Evolutionary conservation across 2,797 vertebrate genomes (phyloP), one percentile per base, ranked within the genome.

Genomic region (Sebastes trivittatus): DNA sequence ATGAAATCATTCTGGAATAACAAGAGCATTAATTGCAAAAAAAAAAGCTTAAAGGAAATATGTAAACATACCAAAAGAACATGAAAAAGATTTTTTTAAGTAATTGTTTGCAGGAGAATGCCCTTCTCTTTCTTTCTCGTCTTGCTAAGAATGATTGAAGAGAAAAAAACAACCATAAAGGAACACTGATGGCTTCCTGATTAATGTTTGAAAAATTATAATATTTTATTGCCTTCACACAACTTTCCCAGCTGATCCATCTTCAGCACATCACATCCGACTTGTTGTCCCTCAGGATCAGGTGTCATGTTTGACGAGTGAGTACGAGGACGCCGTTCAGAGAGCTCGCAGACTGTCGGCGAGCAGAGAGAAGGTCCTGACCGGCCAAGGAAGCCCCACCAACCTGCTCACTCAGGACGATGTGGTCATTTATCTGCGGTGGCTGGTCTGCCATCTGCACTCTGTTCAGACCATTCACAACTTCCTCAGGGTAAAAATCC

Each of bases 401-500:
- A 81, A 73, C 69, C 74, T 89, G 70, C 89, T 96, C 76, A 95
- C 88, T 2, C 85, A 74, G 81, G 96, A 96, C 52, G 96, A 97
- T 30, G 82, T 95, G 79, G 46, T 90, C 52, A 94, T 97, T 83
- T 96, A 96, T 58, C 93, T 92, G 7, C 89, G 77, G 52, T 95
- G 95, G 94, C 83, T 97, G 62, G 71, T 96, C 81, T 96, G 95
- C 74, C 95, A 96, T 36, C 79, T 97, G 22, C 92, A 94, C 60
- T 95, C 94, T 25, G 82, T 95, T 32, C 92, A 92, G 61, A 88
- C 81, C 11, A 70, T 97, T 79, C 93, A 95, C 75, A 81, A 0
- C 85, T 96, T 96, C 83, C 84, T 96, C 59, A 87, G 84, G 90
- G 95, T 97, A 87, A 61, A 27, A 9, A n/a, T 23, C 11, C 29